Conservation (phyloP, 2,797 vertebrate species). For the Esox lucius region DNA sequence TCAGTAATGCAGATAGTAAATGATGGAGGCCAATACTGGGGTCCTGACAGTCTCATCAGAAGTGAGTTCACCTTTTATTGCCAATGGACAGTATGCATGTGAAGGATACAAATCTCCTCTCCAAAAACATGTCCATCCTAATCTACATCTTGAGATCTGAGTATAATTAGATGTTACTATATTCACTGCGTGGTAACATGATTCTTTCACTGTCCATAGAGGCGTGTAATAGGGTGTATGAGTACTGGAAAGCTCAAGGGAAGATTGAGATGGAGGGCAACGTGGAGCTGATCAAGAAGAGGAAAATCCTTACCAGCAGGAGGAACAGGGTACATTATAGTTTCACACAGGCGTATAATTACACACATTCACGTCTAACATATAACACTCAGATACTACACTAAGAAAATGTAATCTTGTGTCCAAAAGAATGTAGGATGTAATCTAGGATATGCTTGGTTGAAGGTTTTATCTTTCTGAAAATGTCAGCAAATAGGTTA, state of each 20-base stretch:
- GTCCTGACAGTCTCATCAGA: background rate
- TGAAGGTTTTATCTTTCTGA: background rate
- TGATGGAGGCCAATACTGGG: background rate
- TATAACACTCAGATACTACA: background rate
- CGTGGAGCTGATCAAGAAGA: background rate
- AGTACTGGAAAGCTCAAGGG: background rate
- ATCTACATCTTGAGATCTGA: background rate
- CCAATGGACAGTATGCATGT: background rate
- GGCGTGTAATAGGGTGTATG: background rate
- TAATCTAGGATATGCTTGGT: background rate
- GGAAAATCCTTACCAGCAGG: slow-evolving; percentile 1
- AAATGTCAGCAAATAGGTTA: background rate
- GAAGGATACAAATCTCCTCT: background rate
- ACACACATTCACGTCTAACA: background rate
- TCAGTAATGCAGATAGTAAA: background rate
- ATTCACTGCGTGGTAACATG: background rate
- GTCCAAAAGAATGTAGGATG: background rate
- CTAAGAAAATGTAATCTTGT: background rate
- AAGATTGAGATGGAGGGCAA: slow-evolving; percentile 1
- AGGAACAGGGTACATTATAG: background rate
- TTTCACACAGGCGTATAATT: background rate
- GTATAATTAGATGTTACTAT: too few species aligned
- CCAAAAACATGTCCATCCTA: too few species aligned
- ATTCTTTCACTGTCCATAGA: background rate
- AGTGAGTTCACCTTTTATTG: background rate